phyloP scores from a whole-genome alignment of 37 sponge, comb jelly and placozoan genomes.

The Axinella damicornis region DNA sequence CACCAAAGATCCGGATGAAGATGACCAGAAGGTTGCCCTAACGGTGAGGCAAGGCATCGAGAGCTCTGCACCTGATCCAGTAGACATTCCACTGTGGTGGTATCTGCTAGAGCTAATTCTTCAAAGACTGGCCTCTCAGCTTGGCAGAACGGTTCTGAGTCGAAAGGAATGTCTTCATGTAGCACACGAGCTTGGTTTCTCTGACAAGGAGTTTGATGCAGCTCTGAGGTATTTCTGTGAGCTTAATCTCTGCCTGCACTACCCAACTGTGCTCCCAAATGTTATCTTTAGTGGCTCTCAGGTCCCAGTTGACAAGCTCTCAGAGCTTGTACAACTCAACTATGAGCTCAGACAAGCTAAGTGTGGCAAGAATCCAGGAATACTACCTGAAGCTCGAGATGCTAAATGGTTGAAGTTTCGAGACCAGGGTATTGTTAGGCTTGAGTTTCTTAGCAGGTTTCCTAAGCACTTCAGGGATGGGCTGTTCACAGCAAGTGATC shows the following conservation, averaged over 20 bases:
- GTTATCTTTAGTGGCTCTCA: neutral
- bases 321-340: conserved; percentile 6
- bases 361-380: no score
- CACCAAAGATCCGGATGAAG: neutral
- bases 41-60: neutral
- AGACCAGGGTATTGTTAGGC: conserved; percentile 4
- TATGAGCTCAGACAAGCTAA: neutral
- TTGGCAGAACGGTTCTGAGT: conserved; percentile 7
- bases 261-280: neutral
- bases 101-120: neutral
- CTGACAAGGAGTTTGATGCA: neutral
- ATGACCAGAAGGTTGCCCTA: neutral
- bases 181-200: neutral
- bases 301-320: conserved; percentile 3
- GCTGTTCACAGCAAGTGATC: conserved; percentile 8
- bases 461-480: neutral
- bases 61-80: neutral
- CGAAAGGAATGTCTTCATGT: conserved; percentile 3
- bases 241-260: neutral
- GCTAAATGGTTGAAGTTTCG: conserved; percentile 4
- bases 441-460: neutral
- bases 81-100: neutral
- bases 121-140: neutral
- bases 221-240: no score
- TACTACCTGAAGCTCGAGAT: neutral